Base-by-base conservation (phyloP, 2,797 vertebrate species). In the Odontamblyopus rebecca region DNA sequence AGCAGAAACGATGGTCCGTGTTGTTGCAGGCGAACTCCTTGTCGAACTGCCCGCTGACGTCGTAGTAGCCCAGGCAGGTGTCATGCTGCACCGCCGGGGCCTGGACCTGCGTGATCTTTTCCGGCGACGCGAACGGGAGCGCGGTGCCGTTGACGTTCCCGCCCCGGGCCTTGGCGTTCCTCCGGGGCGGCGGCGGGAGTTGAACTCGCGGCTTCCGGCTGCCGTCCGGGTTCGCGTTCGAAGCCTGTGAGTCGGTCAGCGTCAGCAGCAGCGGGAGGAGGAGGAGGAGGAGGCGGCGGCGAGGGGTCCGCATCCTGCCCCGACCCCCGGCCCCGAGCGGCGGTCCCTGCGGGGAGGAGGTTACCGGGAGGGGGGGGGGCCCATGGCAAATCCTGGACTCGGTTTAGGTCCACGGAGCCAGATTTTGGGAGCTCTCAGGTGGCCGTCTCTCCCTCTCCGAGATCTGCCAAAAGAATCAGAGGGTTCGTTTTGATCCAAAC, bases 21-120 rank as follows among this genome's bases (percentile, higher is more conserved):
- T 98, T 98, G 94, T 99, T 99, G 83, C 97, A 98, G 79, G 95
- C 93, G 87, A 99, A 99, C 93, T 98, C 97, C 86, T 97, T 98
- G 93, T 99, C 97, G 89, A 93, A 96, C 90, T 97, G 96, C 15
- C 97, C 97, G 85, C 97, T 98, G 92, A 98, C 97, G 88, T 99
- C 97, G 91, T 97, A 98, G 94, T 99, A 96, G 72, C 97, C 96
- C 90, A 95, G 93, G 88, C 97, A 98, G 41, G 95, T 98, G 86
- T 98, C 97, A 72, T 97, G 94, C 77, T 93, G 85, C 18, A 84
- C 69, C 48, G 76, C 19, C 7, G 93, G 92, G 3, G 90, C 88
- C 73, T 89, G 93, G 30, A 95, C 81, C 73, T 94, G 93, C 4
- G 92, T 93, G 80, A 89, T 75, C 80, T 72, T 87, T 60, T 86